Evolutionary conservation across 1,140 invertebrate genomes (phyloP), one percentile per base, ranked within the genome.

Genomic region (Phthorimaea operculella): DNA sequence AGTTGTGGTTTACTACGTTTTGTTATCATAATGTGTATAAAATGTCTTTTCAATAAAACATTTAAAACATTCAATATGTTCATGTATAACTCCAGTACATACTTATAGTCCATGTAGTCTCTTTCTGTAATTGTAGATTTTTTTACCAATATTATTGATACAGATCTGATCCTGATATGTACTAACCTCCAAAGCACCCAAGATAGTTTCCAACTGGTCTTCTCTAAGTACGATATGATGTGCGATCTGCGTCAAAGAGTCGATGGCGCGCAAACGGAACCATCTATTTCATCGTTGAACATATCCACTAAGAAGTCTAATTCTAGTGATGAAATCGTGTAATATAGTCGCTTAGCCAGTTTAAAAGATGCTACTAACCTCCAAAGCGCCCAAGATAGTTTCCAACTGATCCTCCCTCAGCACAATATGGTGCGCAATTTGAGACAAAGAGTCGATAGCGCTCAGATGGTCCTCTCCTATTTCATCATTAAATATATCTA

Each of bases 401-500:
- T 99, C 97, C 34, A 99, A 76, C 85, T 99, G 98, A 82, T 99
- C 97, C 73, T 98, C 96, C 52, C 96, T 86, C 4, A 99, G 83
- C 17, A 92, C 90, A 21, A 99, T 96, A 74, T 96, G 95, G 9
- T 90, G 87, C 3, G 95, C 93, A 66, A 99, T 97, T 70, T 92
- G 91, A 14, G 92, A 92, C 52, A 99, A 87, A 74, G 95, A 96
- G 79, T 98, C 94, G 63, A 98, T 98, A 15, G 97, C 96, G 76
- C 94, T 93, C 33, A 98, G 87, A 33, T 97, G 88, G 16, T 99
- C 97, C 73, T 96, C 95, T 86, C 99, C 97, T 61, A 99, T 99
- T 87, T 99, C 98, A 86, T 99, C 98, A 78, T 99, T 99, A 75
- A 99, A 99, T 98, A 99, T 99, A 76, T 99, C 98, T 0, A 99